Evolutionary conservation across 2,797 vertebrate species (phyloP).

Genomic region (Synaphobranchus kaupii): DNA sequence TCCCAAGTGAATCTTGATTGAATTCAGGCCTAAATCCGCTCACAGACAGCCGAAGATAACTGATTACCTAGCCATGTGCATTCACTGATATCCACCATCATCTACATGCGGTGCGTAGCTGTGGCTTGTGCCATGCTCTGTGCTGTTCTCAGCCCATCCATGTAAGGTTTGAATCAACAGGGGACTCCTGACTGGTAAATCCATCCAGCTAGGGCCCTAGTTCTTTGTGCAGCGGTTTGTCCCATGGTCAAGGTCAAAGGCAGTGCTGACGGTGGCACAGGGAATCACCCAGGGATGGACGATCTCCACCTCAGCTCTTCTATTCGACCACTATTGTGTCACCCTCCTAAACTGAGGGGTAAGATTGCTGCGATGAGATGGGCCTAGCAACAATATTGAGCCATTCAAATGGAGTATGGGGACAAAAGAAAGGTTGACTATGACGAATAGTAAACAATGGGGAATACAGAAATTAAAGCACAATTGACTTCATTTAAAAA

Average conservation of each 20-base stretch:
- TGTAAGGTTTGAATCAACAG: not conserved
- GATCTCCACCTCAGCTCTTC: not conserved
- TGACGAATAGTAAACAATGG: not conserved
- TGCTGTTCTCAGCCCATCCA: not conserved
- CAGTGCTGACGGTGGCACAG: too few species aligned
- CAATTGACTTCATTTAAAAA: not conserved
- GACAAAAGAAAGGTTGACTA: not conserved
- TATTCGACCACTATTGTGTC: not conserved
- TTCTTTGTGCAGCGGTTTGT: too few species aligned
- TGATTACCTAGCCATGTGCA: not conserved
- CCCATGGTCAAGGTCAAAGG: too few species aligned
- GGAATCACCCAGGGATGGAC: too few species aligned
- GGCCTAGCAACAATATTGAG: not conserved
- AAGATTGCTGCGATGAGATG: not conserved
- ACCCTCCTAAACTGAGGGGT: not conserved
- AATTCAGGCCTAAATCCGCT: not conserved
- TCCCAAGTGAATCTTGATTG: not conserved
- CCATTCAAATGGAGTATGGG: not conserved
- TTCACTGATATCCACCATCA: not conserved
- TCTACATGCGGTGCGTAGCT: not conserved
- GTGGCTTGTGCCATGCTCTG: not conserved
- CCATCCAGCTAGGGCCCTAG: too few species aligned
- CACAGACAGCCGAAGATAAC: not conserved
- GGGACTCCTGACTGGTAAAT: not conserved
- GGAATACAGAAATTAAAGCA: not conserved